phyloP scores from a whole-genome alignment of 2,113 vertebrate genomes.

The Galbula dea region DNA sequence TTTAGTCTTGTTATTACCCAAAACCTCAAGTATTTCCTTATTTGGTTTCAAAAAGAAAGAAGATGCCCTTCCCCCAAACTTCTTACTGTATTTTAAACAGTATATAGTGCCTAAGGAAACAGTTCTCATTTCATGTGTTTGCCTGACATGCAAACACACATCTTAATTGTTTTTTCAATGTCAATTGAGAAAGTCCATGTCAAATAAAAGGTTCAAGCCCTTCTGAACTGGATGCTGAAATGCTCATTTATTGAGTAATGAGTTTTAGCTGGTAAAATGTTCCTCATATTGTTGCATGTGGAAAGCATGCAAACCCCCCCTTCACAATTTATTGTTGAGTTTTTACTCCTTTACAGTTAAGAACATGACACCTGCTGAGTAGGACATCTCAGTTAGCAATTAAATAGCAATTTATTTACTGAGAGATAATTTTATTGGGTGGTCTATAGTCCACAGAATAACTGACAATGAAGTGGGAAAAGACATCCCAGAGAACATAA shows the following conservation, averaged over 20 bases:
- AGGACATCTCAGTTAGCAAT: not conserved
- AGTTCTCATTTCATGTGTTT: not conserved
- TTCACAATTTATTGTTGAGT: not conserved
- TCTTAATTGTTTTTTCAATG: not conserved
- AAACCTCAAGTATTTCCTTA: fast-evolving
- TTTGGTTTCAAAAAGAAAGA: not conserved
- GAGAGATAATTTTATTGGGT: not conserved
- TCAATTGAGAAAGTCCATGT: not conserved
- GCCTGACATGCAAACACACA: not conserved
- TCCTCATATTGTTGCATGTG: no score
- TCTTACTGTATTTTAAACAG: not conserved
- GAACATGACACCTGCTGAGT: not conserved
- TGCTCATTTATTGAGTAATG: not conserved
- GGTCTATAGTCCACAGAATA: not conserved
- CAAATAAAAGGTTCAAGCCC: not conserved
- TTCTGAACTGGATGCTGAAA: not conserved
- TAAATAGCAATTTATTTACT: not conserved
- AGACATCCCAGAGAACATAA: not conserved
- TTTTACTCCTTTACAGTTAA: not conserved
- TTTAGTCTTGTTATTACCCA: not conserved
- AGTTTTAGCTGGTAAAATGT: no score
- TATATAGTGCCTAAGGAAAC: not conserved
- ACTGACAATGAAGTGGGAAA: not conserved
- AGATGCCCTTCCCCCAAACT: not conserved
- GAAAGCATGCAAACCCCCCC: not conserved